Percentiles rank a stretch among this genome's conserved stretches.
These are phyloP conservation scores for Gibbula magus DNA, from an alignment of 2,888 invertebrate species.

Conservation along the genomic window DNA sequence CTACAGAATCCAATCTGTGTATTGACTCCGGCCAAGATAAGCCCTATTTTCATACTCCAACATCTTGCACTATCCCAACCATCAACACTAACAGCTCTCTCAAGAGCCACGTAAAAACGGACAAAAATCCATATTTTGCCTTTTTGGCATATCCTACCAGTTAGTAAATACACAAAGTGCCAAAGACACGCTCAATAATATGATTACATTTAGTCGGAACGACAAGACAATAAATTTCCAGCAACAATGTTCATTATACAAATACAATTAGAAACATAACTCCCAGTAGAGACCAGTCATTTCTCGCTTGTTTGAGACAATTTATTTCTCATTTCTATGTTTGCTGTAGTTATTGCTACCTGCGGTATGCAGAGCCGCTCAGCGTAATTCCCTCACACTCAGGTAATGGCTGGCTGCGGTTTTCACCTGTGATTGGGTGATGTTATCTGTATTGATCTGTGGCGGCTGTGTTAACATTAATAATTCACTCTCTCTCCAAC, in stretches of 20 bases:
- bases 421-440: constrained; percentile 12
- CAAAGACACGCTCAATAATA: constrained; percentile 1
- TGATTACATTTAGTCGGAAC: background rate
- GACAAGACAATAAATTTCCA: constrained; percentile 2
- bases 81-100: background rate
- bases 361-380: background rate
- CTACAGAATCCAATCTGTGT: too few species aligned
- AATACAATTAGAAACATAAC: constrained; percentile 13
- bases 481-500: background rate
- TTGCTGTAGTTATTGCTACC: background rate
- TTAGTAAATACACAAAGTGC: constrained; percentile 11
- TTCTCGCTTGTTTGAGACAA: background rate
- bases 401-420: background rate
- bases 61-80: too few species aligned
- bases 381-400: background rate
- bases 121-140: constrained; percentile 8
- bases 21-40: too few species aligned
- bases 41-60: too few species aligned
- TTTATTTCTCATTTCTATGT: constrained; percentile 10
- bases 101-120: background rate
- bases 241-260: background rate
- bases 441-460: background rate
- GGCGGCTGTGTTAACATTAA: constrained; percentile 3
- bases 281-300: constrained; percentile 7
- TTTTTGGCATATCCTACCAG: background rate